These are phyloP conservation scores for Podabrus alpinus DNA, from an alignment of 2,888 invertebrate genomes.

Conservation along the genomic window DNA sequence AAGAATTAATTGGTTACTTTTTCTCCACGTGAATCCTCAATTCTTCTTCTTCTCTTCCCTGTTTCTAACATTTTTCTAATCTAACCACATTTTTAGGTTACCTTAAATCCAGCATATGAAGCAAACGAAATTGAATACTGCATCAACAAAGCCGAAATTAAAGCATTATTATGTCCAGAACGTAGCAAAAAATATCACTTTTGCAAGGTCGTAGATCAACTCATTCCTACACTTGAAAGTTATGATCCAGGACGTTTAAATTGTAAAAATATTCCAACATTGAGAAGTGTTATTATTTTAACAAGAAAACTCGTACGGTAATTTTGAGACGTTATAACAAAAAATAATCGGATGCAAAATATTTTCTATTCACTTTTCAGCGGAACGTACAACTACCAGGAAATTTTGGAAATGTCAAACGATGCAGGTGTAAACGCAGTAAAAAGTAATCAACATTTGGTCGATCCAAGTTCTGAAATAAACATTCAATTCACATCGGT, in stretches of 20 bases:
- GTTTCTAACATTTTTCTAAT: background rate
- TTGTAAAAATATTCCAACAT: constrained; percentile 56
- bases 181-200: constrained; percentile 68
- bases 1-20: no score
- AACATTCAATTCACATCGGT: constrained; percentile 85
- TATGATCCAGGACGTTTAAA: constrained; percentile 57
- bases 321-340: constrained; percentile 29
- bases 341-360: no score
- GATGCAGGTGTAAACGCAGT: constrained; percentile 47
- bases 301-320: constrained; percentile 61
- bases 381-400: constrained; percentile 53
- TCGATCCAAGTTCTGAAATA: constrained; percentile 70
- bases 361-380: constrained; percentile 45
- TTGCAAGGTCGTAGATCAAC: constrained; percentile 63
- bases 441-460: constrained; percentile 53
- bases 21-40: background rate
- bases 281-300: constrained; percentile 63
- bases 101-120: constrained; percentile 78
- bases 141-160: constrained; percentile 71
- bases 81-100: constrained; percentile 59
- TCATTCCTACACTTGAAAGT: constrained; percentile 63
- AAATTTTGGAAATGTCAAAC: constrained; percentile 50
- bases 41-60: background rate
- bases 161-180: constrained; percentile 68
- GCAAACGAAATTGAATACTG: constrained; percentile 72